Evolutionary conservation across 2,113 vertebrate genomes (phyloP).

Genomic region (Oncorhynchus clarkii): DNA sequence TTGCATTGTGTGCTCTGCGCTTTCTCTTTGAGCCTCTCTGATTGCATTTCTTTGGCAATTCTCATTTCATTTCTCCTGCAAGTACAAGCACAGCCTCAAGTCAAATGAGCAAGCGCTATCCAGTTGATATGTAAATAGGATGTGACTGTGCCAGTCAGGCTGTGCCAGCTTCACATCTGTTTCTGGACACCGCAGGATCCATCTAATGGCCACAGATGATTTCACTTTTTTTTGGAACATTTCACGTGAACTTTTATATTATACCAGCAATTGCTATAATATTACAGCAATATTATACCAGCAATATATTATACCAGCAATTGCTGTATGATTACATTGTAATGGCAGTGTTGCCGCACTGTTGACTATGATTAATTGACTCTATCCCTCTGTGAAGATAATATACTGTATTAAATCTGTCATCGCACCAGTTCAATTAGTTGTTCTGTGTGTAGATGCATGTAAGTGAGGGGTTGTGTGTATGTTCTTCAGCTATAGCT

Average conservation of each 20-base stretch:
- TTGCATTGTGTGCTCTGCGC: background rate
- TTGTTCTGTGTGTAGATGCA: no score
- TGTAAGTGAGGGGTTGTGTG: background rate
- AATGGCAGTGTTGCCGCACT: no score
- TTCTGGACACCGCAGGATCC: background rate
- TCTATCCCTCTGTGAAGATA: no score
- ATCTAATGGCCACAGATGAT: background rate
- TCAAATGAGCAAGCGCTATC: conserved; percentile 1
- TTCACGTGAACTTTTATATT: no score
- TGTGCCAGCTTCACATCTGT: background rate
- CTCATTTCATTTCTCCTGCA: background rate
- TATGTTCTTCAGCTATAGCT: background rate
- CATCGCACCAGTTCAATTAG: no score
- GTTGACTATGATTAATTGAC: no score
- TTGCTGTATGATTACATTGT: no score
- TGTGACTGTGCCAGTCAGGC: background rate
- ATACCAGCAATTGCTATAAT: no score
- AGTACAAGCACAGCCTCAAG: background rate
- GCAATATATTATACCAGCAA: no score
- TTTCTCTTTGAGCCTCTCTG: background rate
- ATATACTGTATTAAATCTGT: no score
- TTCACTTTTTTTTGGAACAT: background rate
- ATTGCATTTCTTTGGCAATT: background rate
- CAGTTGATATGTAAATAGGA: conserved; percentile 3
- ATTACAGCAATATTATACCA: no score